These are phyloP conservation scores for Drosophila basisetae DNA, from an alignment of 2,888 invertebrate genomes.

Conservation along the genomic window DNA sequence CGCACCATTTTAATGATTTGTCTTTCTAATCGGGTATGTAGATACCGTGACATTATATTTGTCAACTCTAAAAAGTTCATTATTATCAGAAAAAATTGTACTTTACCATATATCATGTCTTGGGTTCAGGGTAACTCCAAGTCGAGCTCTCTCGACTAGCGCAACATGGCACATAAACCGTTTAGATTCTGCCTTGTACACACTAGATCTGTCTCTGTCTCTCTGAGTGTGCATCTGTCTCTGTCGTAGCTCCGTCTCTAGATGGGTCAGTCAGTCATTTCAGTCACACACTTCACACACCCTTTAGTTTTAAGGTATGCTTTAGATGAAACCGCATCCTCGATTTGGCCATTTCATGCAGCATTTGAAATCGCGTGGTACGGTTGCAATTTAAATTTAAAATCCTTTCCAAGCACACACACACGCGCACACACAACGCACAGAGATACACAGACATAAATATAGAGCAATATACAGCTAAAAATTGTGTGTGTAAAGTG, in stretches of 20 bases:
- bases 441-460: conserved; percentile 1
- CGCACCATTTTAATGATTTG: background rate
- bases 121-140: background rate
- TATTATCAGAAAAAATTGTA: background rate
- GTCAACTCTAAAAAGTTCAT: background rate
- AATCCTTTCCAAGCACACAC: conserved; percentile 16
- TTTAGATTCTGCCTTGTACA: background rate
- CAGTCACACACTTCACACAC: conserved; percentile 51
- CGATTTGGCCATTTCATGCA: conserved; percentile 68
- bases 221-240: background rate
- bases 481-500: background rate
- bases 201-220: background rate
- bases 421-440: conserved; percentile 15
- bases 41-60: background rate
- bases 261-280: conserved; percentile 13
- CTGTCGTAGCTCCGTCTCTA: conserved; percentile 19
- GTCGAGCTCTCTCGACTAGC: background rate
- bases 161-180: background rate
- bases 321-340: conserved; percentile 63
- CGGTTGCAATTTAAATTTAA: conserved; percentile 41
- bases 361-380: conserved; percentile 62
- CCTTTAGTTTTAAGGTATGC: conserved; percentile 55
- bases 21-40: background rate
- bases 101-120: background rate
- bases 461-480: background rate